phyloP scores from a whole-genome alignment of 2,113 vertebrate genomes.

The Camarhynchus parvulus region DNA sequence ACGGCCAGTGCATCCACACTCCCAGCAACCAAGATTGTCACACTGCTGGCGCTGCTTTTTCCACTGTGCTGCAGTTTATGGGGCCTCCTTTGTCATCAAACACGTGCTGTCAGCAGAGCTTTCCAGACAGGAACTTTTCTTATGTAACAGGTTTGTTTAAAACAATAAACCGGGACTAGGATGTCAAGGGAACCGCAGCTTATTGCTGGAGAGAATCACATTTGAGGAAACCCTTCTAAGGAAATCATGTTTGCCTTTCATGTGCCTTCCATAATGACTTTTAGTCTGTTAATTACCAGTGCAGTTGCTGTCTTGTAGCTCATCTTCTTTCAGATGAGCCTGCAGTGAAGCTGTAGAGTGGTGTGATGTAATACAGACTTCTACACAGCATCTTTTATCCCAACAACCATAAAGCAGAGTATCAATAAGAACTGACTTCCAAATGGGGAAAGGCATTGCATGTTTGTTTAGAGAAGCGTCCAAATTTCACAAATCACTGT shows the following conservation, averaged over 20 bases:
- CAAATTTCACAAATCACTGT: background rate
- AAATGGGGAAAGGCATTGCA: background rate
- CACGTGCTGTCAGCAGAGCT: background rate
- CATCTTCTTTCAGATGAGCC: background rate
- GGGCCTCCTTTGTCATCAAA: background rate
- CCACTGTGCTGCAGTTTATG: background rate
- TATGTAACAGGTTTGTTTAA: background rate
- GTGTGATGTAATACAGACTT: background rate
- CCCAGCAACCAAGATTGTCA: background rate
- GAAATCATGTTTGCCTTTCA: background rate
- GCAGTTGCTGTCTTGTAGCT: background rate
- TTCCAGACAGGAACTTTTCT: background rate
- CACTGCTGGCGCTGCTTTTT: background rate
- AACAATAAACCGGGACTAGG: background rate
- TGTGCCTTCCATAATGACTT: background rate
- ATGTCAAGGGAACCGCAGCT: background rate
- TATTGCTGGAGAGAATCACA: background rate
- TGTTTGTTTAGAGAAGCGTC: background rate
- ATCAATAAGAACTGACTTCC: background rate
- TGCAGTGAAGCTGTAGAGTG: background rate
- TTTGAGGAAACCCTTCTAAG: background rate
- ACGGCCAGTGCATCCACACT: background rate
- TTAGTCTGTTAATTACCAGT: background rate
- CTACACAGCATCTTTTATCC: background rate
- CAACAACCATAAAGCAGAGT: background rate